Percentiles rank a stretch among this genome's conserved stretches.
Conservation (phyloP, 2,113 vertebrate species). For the Scartelaos histophorus region DNA sequence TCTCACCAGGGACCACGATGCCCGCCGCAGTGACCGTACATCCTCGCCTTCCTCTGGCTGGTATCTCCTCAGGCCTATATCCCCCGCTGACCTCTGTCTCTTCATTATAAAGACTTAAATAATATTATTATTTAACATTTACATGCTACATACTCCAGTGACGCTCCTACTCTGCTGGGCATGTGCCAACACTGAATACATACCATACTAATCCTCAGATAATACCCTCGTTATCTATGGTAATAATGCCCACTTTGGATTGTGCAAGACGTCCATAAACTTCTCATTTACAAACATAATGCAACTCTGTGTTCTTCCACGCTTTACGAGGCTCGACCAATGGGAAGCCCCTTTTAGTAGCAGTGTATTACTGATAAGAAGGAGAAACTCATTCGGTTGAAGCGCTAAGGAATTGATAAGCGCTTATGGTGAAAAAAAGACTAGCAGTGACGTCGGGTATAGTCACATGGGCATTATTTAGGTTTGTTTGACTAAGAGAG, state of each 20-base stretch:
- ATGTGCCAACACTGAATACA: not conserved
- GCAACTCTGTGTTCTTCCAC: conserved; percentile 23
- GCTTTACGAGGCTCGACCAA: conserved; percentile 47
- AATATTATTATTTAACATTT: not conserved
- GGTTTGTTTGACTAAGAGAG: conserved; percentile 42
- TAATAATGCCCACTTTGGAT: not conserved
- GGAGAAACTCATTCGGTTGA: conserved; percentile 44
- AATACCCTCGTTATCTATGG: conserved; percentile 18
- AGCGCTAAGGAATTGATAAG: conserved; percentile 69
- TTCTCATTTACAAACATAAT: conserved; percentile 16
- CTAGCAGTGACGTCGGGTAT: conserved; percentile 8
- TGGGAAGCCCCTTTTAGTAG: conserved; percentile 35
- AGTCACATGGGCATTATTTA: conserved; percentile 52
- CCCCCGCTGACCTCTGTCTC: conserved; percentile 47
- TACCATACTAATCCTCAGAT: conserved; percentile 41
- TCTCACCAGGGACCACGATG: conserved; percentile 76
- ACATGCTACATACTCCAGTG: not conserved
- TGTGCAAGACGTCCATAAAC: conserved; percentile 48
- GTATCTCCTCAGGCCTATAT: conserved; percentile 42
- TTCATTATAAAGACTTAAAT: conserved; percentile 54
- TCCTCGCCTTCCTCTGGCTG: conserved; percentile 63
- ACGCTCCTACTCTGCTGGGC: conserved; percentile 13
- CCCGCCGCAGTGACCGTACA: conserved; percentile 50
- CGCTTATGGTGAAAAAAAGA: conserved; percentile 18
- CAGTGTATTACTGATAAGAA: conserved; percentile 67